phyloP scores from a whole-genome alignment of 1,140 invertebrate genomes.

The Conus betulinus region DNA sequence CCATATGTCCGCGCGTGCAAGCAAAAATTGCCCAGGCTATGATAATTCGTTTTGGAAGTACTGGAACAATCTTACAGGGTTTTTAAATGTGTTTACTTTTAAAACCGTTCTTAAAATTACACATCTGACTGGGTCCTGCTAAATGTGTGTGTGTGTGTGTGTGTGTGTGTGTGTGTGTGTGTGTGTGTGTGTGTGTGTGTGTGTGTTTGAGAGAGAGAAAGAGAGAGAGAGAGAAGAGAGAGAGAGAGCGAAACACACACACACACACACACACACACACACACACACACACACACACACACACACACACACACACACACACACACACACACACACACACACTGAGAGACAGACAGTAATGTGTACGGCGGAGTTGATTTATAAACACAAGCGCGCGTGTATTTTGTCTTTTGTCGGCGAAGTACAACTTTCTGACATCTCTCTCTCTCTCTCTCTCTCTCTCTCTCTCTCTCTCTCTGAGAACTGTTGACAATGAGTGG shows the following conservation, averaged over 20 bases:
- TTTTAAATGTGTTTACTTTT: neutral
- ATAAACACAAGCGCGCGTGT: neutral
- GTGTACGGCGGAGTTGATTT: neutral
- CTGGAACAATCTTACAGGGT: too few relatives aligned
- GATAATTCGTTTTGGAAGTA: too few relatives aligned
- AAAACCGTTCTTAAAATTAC: neutral
- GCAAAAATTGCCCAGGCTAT: too few relatives aligned
- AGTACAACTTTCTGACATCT: neutral
- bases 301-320: too few relatives aligned
- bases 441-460: too few relatives aligned
- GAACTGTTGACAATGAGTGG: too few relatives aligned
- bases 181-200: neutral
- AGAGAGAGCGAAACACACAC: too few relatives aligned
- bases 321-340: neutral
- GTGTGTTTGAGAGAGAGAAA: neutral
- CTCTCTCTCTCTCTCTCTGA: too few relatives aligned
- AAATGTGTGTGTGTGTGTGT: conserved; percentile 9
- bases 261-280: too few relatives aligned
- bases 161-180: neutral
- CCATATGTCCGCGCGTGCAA: too few relatives aligned
- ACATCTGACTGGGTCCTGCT: neutral
- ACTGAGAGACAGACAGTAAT: neutral
- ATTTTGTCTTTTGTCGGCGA: neutral
- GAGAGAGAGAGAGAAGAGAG: too few relatives aligned
- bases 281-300: too few relatives aligned